A percentile compares a stretch with the other conserved stretches of the same genome.
These are phyloP conservation scores for Tolypeutes matacus DNA, from an alignment of 2,797 vertebrate species.

Conservation along the genomic window DNA sequence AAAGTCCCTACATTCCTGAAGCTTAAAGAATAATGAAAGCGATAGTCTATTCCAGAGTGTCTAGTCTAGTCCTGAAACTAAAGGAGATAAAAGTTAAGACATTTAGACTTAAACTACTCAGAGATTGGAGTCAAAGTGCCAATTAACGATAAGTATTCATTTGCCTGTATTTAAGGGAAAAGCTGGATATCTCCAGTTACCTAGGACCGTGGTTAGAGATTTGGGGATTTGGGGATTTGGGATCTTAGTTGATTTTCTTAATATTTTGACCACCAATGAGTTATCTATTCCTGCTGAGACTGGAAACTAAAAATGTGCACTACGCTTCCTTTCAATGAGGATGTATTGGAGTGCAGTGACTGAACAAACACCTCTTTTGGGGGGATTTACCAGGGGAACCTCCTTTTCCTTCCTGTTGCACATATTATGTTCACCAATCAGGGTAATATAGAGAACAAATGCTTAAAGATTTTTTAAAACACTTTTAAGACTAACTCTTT, in stretches of 20 bases:
- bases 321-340: not conserved
- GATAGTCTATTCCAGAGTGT: not conserved
- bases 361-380: not conserved
- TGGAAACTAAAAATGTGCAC: not conserved
- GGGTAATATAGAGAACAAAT: not conserved
- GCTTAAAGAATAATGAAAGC: not conserved
- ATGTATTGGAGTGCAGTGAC: not conserved
- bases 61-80: not conserved
- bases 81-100: not conserved
- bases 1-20: not conserved
- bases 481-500: conserved; percentile 16
- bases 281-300: not conserved
- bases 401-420: not conserved
- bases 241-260: not conserved
- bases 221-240: not conserved
- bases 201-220: not conserved
- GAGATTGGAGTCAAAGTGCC: not conserved
- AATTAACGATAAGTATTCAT: not conserved
- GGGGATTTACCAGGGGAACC: not conserved
- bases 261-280: not conserved
- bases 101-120: not conserved
- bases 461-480: not conserved
- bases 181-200: not conserved
- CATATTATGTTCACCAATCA: not conserved
- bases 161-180: not conserved